Evolutionary conservation across 2,113 vertebrate species (phyloP).

Genomic region (Gobius niger): DNA sequence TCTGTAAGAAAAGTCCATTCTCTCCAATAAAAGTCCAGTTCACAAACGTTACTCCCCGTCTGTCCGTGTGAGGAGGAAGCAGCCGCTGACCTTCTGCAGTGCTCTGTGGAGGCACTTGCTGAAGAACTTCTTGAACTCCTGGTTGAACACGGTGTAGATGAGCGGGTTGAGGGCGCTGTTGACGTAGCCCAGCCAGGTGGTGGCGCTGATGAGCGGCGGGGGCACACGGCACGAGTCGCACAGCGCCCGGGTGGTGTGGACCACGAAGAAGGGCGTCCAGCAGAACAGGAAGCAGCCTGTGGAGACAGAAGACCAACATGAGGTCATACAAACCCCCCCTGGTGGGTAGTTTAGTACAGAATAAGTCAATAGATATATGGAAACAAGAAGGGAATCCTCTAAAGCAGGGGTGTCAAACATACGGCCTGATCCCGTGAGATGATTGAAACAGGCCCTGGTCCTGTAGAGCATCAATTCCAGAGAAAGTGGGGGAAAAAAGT

Average conservation of each 20-base stretch:
- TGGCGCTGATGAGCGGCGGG: slow-evolving; percentile 83
- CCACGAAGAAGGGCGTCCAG: slow-evolving; percentile 96
- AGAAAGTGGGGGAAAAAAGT: no score
- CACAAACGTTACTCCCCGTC: not conserved
- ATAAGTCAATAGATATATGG: no score
- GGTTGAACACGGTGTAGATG: slow-evolving; percentile 92
- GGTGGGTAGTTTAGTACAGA: no score
- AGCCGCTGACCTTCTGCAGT: not conserved
- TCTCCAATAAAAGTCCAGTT: no score
- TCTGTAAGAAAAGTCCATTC: no score
- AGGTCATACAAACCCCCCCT: no score
- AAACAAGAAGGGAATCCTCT: no score
- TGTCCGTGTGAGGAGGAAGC: not conserved
- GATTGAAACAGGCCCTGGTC: no score
- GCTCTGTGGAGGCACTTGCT: slow-evolving; percentile 64
- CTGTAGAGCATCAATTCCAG: no score
- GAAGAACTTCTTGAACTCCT: slow-evolving; percentile 91
- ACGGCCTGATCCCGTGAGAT: no score
- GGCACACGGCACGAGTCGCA: slow-evolving; percentile 83
- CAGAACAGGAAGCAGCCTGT: slow-evolving; percentile 92
- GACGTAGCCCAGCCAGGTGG: slow-evolving; percentile 96
- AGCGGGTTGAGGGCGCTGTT: slow-evolving; percentile 95
- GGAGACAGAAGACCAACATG: not conserved
- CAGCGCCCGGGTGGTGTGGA: slow-evolving; percentile 85
- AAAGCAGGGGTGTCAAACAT: no score